Percentiles rank a stretch among this genome's conserved stretches.
Conservation (phyloP, 2,888 invertebrate species). For the Chalcosyrphus nemorum region DNA sequence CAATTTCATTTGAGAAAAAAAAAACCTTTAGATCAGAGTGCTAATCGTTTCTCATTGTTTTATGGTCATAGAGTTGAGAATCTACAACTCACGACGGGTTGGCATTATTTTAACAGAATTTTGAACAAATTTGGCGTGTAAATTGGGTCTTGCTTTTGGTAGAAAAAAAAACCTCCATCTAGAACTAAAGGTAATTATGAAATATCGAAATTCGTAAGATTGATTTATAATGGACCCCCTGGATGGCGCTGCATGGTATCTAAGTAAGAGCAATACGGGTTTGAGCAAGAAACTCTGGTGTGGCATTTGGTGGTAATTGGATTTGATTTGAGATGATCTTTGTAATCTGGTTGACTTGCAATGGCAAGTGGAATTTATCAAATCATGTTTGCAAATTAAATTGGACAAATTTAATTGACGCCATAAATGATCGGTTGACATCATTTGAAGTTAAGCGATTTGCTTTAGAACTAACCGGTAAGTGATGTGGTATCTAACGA, state of each 20-base stretch:
- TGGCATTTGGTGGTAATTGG: conserved; percentile 48
- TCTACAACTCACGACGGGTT: neutral
- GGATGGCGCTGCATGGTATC: conserved; percentile 24
- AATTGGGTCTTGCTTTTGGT: neutral
- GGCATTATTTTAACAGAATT: conserved; percentile 1
- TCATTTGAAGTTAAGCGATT: too few species aligned
- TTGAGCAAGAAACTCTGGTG: conserved; percentile 30
- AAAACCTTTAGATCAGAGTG: conserved; percentile 11
- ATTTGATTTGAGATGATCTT: neutral
- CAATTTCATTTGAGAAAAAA: conserved; percentile 13
- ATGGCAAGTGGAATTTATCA: neutral
- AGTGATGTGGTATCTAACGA: too few species aligned
- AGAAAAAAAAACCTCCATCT: conserved; percentile 3
- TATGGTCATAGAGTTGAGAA: neutral
- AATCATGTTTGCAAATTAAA: neutral
- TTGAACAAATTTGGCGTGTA: conserved; percentile 22
- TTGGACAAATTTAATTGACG: neutral
- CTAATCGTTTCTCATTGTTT: conserved; percentile 45
- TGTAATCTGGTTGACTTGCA: neutral
- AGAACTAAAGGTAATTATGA: conserved; percentile 19
- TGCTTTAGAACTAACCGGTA: too few species aligned
- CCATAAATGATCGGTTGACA: too few species aligned
- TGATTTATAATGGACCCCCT: conserved; percentile 49
- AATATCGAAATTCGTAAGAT: conserved; percentile 29
- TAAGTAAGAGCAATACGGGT: conserved; percentile 4